A percentile compares a stretch with the other conserved stretches of the same genome.
Conservation (phyloP, 2,113 vertebrate species). For the Osmerus eperlanus region DNA sequence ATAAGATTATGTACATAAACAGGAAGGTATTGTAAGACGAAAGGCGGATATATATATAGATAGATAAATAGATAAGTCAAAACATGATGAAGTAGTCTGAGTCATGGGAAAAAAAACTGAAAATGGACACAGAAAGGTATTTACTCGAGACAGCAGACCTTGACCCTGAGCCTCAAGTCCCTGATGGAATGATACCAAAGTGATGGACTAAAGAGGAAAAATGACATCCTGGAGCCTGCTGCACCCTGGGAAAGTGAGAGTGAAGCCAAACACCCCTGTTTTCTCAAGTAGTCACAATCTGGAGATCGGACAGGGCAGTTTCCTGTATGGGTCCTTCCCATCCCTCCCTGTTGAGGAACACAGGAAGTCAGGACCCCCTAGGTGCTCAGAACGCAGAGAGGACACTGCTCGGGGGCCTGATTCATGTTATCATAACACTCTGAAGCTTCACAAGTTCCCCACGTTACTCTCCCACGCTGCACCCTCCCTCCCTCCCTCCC, state of each 20-base stretch:
- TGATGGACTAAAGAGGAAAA: conserved; percentile 41
- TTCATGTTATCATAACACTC: conserved; percentile 74
- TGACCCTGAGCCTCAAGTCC: neutral
- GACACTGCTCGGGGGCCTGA: conserved; percentile 71
- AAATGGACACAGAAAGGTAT: neutral
- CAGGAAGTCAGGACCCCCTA: conserved; percentile 71
- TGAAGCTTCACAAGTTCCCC: conserved; percentile 63
- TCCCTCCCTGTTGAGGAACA: conserved; percentile 58
- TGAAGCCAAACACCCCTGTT: conserved; percentile 56
- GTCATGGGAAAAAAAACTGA: conserved; percentile 12
- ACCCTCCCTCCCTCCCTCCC: too few relatives aligned
- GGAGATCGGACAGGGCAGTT: conserved; percentile 62
- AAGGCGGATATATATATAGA: neutral
- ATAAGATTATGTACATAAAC: conserved; percentile 1
- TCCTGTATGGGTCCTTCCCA: conserved; percentile 57
- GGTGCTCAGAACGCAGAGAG: conserved; percentile 69
- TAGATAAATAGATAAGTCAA: neutral
- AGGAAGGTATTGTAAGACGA: neutral
- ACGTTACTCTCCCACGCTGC: conserved; percentile 20
- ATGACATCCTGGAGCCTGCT: conserved; percentile 39
- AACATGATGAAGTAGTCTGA: neutral
- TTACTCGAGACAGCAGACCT: conserved; percentile 17
- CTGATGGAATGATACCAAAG: neutral
- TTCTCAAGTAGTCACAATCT: conserved; percentile 66
- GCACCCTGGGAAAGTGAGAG: conserved; percentile 47